phyloP scores from a whole-genome alignment of 2,113 vertebrate species.

The Illadopsis cleaveri region DNA sequence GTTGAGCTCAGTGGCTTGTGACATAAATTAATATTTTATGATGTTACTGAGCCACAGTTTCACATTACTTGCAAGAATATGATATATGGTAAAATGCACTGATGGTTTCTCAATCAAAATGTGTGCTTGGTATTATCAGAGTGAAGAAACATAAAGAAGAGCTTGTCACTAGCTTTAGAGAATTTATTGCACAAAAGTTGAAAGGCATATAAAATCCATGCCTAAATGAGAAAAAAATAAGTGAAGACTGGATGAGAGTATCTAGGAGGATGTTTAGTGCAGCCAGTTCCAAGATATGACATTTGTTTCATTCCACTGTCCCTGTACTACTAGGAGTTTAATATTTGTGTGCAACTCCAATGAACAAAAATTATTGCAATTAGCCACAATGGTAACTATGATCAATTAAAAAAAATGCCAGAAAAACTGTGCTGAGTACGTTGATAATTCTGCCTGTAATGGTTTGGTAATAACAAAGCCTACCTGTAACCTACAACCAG shows the following conservation, averaged over 20 bases:
- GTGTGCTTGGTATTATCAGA: not conserved
- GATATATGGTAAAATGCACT: not conserved
- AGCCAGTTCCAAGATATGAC: not conserved
- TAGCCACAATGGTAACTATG: not conserved
- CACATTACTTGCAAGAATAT: not conserved
- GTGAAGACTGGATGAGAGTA: not conserved
- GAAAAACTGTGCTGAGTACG: not conserved
- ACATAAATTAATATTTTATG: not conserved
- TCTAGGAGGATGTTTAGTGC: not conserved
- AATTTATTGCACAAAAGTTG: not conserved
- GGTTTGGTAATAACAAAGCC: not conserved
- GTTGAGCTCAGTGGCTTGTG: not conserved
- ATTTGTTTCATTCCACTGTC: not conserved
- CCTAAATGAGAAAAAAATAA: not conserved
- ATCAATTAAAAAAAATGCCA: not conserved
- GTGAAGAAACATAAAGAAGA: not conserved
- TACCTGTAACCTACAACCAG: not conserved
- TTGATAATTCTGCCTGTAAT: not conserved
- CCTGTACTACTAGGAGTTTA: not conserved
- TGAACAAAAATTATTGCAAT: not conserved
- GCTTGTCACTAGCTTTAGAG: not conserved
- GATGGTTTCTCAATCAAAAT: not conserved
- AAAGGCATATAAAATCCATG: not conserved
- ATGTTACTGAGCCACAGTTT: not conserved
- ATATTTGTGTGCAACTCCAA: not conserved